Base-by-base conservation (phyloP, 2,888 invertebrate genomes). In the Amiota minor region DNA sequence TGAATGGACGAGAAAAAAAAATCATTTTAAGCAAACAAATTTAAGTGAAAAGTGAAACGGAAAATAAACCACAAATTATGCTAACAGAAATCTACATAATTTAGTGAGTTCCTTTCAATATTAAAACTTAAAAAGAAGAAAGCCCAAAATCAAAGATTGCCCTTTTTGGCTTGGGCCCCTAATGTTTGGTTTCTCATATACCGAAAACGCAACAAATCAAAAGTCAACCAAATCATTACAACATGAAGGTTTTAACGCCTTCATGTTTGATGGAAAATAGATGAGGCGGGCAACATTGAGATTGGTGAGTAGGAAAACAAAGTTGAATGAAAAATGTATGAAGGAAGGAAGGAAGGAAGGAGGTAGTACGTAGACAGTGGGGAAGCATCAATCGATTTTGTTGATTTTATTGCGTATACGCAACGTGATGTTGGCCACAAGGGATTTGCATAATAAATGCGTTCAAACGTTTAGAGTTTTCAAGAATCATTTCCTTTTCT, bases 21-120 rank as follows among this genome's bases (percentile, higher is more conserved):
- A 65, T 18, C 49, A 47, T 9, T 23, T 10, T 16, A 35, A 61
- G 14, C 14, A 35, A 35, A 35, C 35, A 35, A 35, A 35, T 35
- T 35, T 35, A 35, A 35, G 35, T 49, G 23, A 62, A 45, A 50
- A 14, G 69, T 49, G 74, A 72, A 59, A 18, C 20, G 59, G 20
- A 70, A 59, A 71, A 72, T 69, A 74, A 72, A 74, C 64, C 75
- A 55, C 55, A 64, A 65, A 80, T 83, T 83, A 83, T 83, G 84
- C 80, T 83, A 84, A 83, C 81, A 81, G 80, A 83, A 84, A 83
- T 83, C 84, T 83, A 84, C 82, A 83, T 83, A 84, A 83, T 84
- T 83, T 83, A 83, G 83, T 72, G 75, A 78, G 76, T 80, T 35
- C 35, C 35, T 77, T 79, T 74, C 82, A 74, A 56, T 71, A 69